Conservation (phyloP, 2,797 vertebrate genomes). For the Psittacula derbiana region DNA sequence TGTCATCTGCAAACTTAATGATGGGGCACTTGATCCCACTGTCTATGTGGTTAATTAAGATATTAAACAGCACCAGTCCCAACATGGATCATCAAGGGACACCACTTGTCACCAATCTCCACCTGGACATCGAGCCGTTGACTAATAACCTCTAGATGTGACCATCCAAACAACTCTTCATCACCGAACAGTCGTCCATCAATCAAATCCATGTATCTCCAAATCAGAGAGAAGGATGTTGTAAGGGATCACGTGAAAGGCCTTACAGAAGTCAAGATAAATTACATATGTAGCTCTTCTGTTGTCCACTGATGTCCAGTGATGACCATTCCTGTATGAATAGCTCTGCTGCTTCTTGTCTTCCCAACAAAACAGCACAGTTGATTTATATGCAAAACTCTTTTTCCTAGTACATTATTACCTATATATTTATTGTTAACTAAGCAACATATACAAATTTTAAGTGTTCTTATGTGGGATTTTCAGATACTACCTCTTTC, state of each 20-base stretch:
- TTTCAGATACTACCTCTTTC: not conserved
- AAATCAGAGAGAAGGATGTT: not conserved
- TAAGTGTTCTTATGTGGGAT: not conserved
- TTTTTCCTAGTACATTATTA: not conserved
- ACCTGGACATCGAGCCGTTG: not conserved
- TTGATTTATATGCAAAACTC: not conserved
- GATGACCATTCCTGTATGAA: not conserved
- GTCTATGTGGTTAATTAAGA: not conserved
- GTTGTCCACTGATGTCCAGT: not conserved
- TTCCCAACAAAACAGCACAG: not conserved
- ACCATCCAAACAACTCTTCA: not conserved
- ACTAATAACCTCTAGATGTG: not conserved
- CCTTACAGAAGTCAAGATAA: not conserved
- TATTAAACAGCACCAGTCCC: not conserved
- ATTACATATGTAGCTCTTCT: not conserved
- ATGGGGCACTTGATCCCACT: not conserved
- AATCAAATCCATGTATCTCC: not conserved
- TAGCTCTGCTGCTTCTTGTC: not conserved
- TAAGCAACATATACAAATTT: not conserved
- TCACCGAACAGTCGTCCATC: not conserved
- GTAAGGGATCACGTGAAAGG: not conserved
- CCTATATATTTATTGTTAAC: not conserved
- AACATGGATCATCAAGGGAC: not conserved
- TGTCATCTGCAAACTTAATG: not conserved
- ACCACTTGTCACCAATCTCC: not conserved